Percentiles rank a stretch among this genome's conserved stretches.
Conservation (phyloP, 2,113 vertebrate species). For the Typhlomys cinereus region DNA sequence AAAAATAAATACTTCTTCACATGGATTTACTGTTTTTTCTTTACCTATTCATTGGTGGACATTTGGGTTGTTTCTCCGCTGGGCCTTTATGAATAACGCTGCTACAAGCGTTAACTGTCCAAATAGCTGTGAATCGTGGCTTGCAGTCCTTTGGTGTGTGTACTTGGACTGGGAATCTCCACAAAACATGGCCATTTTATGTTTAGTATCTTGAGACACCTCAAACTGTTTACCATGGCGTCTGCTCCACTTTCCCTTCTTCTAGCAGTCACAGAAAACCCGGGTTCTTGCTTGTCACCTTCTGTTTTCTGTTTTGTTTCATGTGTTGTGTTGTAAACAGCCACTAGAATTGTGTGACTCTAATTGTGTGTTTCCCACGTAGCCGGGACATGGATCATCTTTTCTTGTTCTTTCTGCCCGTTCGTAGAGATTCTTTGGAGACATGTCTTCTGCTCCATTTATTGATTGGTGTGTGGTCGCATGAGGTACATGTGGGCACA, state of each 20-base stretch:
- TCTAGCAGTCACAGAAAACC: too few relatives aligned
- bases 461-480: too few relatives aligned
- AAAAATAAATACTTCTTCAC: too few relatives aligned
- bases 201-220: constrained; percentile 7
- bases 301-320: too few relatives aligned
- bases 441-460: background rate
- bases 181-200: background rate
- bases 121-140: background rate
- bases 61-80: too few relatives aligned
- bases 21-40: background rate
- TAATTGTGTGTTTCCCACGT: background rate
- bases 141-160: background rate
- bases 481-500: too few relatives aligned
- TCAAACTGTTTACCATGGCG: too few relatives aligned
- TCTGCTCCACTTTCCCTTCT: too few relatives aligned
- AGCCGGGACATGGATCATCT: background rate
- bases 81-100: background rate
- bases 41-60: background rate
- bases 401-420: background rate
- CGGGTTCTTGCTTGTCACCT: too few relatives aligned
- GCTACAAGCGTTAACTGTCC: too few relatives aligned
- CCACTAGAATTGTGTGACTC: too few relatives aligned
- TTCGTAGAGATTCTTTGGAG: background rate
- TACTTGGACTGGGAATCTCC: background rate
- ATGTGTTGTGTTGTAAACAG: too few relatives aligned